Evolutionary conservation across 2,113 vertebrate species (phyloP).

Genomic region (Chroicocephalus ridibundus): DNA sequence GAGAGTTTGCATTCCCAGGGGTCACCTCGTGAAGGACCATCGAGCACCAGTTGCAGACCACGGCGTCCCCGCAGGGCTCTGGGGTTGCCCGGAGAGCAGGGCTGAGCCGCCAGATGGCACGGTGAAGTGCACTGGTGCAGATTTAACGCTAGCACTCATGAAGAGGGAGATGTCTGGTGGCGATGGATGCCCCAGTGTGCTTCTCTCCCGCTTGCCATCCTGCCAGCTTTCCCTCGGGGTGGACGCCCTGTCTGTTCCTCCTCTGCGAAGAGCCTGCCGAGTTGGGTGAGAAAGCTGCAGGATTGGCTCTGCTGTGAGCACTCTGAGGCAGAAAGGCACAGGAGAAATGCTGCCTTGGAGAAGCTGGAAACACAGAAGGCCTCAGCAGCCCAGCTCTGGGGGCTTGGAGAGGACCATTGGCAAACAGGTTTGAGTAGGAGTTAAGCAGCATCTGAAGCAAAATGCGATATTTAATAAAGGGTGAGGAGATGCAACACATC

Average conservation of each 20-base stretch:
- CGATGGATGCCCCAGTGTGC: background rate
- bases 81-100: background rate
- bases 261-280: background rate
- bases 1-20: background rate
- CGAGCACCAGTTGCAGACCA: background rate
- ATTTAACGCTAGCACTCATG: fast-evolving
- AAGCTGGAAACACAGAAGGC: background rate
- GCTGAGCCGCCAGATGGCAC: background rate
- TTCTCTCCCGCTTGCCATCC: background rate
- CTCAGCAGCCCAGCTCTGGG: background rate
- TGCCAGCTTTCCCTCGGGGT: background rate
- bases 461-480: background rate
- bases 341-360: background rate
- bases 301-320: background rate
- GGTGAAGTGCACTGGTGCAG: background rate
- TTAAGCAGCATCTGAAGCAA: background rate
- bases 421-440: background rate
- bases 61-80: background rate
- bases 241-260: background rate
- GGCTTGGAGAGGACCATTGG: fast-evolving
- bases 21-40: background rate
- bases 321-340: background rate
- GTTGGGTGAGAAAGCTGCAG: background rate
- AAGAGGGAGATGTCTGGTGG: background rate
- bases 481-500: background rate